Evolutionary conservation across 2,113 vertebrate genomes (phyloP), one percentile per base, ranked within the genome.

Genomic region (Grammomys surdaster): DNA sequence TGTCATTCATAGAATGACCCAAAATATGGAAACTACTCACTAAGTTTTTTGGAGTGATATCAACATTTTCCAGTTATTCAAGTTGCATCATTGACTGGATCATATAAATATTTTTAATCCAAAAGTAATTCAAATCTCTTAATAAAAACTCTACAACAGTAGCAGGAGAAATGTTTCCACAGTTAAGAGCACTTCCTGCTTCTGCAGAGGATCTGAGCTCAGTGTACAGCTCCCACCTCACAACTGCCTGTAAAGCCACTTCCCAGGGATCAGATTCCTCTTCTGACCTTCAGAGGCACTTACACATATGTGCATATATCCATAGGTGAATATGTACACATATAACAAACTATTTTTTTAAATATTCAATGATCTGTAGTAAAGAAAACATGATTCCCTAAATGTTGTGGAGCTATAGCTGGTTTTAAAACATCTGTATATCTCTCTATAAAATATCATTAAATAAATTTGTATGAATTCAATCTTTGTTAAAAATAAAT

Each of bases 401-500:
- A 85, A 67, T 12, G 24, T 46, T 89, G 93, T 94, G 84, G 40
- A 56, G 0, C 31, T 65, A 1, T 58, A 93, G 3, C 3, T 80
- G 80, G 9, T 75, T 77, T 31, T 51, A 77, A 17, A 67, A 89
- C 46, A 36, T 26, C 5, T 69, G 19, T 36, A 14, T 70, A 51
- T 69, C 31, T 84, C 24, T 48, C 5, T 89, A 9, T 54, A 54
- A 80, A 0, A 28, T 80, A 28, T 54, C 36, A 85, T 51, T 36
- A 90, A 89, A 89, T 81, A 95, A 96, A 89, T 84, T 22, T 33
- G 93, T 89, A 51, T 43, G 76, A 36, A 88, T 81, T 95, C 65
- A 90, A 91, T 93, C 31, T 93, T 78, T 92, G 51, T 91, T 95
- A 40, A 93, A 51, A 51, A 90, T 92, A 93, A 88, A 88, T 96